Conservation (phyloP, 2,888 invertebrate genomes). For the Epistrophella euchroma region DNA sequence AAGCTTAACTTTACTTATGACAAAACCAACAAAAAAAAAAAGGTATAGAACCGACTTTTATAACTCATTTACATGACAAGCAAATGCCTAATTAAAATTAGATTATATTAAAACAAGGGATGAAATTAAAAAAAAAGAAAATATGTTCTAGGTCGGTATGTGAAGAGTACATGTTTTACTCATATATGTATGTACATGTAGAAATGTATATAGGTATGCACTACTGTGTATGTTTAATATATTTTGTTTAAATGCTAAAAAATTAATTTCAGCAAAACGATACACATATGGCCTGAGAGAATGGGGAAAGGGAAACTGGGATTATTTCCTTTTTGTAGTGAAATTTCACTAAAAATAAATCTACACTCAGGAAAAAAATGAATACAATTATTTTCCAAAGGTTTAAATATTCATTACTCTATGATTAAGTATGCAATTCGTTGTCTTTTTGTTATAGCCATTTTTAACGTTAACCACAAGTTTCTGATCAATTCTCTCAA, state of each 20-base stretch:
- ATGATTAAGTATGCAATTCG: no score
- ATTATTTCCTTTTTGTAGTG: background rate
- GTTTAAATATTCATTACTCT: no score
- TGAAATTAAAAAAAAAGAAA: slow-evolving; percentile 15
- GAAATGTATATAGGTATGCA: background rate
- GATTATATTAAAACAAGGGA: slow-evolving; percentile 33
- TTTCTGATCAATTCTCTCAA: no score
- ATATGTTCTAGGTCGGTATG: background rate
- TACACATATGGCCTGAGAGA: background rate
- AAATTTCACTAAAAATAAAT: background rate
- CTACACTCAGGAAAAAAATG: no score
- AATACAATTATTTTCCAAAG: no score
- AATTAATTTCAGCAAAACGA: slow-evolving; percentile 22
- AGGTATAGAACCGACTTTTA: slow-evolving; percentile 6
- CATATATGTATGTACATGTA: no score
- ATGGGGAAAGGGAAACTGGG: background rate
- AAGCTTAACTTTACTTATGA: background rate
- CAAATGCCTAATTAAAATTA: slow-evolving; percentile 45
- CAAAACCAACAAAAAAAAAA: background rate
- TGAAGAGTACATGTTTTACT: no score
- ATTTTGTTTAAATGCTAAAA: slow-evolving; percentile 14
- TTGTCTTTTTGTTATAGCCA: no score
- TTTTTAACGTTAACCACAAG: no score
- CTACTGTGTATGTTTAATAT: background rate
- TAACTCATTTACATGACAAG: slow-evolving; percentile 30